phyloP scores from a whole-genome alignment of 1,140 invertebrate genomes.

The Drosophila parabipectinata region DNA sequence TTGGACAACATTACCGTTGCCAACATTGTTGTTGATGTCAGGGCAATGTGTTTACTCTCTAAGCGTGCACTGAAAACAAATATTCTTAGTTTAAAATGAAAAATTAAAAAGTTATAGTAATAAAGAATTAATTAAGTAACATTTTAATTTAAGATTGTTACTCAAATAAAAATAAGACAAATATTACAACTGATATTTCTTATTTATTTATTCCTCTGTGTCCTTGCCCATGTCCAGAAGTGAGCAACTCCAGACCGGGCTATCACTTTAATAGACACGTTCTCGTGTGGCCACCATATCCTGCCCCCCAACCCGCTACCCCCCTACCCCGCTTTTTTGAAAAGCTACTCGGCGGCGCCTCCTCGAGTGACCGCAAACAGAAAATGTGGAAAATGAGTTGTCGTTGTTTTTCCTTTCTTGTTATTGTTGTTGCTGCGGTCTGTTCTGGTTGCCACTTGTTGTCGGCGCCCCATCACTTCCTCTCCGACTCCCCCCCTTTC shows the following conservation, averaged over 20 bases:
- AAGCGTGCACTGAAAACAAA: slow-evolving; percentile 1
- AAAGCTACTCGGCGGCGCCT: slow-evolving; percentile 41
- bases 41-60: slow-evolving; percentile 53
- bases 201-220: neutral
- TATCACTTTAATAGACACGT: slow-evolving; percentile 60
- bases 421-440: slow-evolving; percentile 17
- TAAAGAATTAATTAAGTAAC: too few species aligned
- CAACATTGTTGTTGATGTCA: slow-evolving; percentile 56
- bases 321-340: neutral
- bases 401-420: slow-evolving; percentile 38
- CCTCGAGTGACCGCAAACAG: slow-evolving; percentile 65
- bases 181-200: too few species aligned
- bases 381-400: slow-evolving; percentile 71
- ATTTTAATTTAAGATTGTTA: neutral
- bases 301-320: slow-evolving; percentile 13
- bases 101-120: neutral
- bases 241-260: slow-evolving; percentile 39
- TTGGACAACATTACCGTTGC: slow-evolving; percentile 50
- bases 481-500: too few species aligned
- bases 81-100: neutral
- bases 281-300: slow-evolving; percentile 33
- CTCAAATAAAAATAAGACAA: too few species aligned
- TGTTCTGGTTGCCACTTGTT: slow-evolving; percentile 19
- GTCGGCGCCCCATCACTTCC: too few species aligned
- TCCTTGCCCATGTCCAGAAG: slow-evolving; percentile 35